Evolutionary conservation across 2,113 vertebrate species (phyloP), one percentile per base, ranked within the genome.

Genomic region (Hyla sarda): DNA sequence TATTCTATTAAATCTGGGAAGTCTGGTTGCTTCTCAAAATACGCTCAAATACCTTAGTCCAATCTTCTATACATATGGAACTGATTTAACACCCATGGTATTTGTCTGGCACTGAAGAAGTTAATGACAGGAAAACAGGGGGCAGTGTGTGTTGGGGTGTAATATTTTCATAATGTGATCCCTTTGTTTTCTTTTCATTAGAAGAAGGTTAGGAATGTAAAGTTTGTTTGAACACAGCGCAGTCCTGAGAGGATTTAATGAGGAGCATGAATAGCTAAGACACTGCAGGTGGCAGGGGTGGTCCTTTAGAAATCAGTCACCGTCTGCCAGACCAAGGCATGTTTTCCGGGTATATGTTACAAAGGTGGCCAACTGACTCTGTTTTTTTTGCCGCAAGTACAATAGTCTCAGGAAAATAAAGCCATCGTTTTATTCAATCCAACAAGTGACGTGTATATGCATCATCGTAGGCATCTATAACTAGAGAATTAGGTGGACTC

Each of bases 131-230:
- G 54, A 74, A 81, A 87, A 72, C 67, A 79, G 48, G 74, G 74
- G 58, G 75, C 32, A 81, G 65, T 60, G 85, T 73, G 84, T 87
- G 85, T 87, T 74, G 85, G 78, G 85, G 85, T 87, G 85, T 82
- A 87, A 87, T 87, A 87, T 87, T 87, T 87, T 87, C 65, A 74
- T 87, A 79, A 87, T 74, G 67, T 87, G 67, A 82, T 45, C 85
- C 78, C 25, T 60, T 87, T 87, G 85, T 87, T 87, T 87, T 87
- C 85, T 87, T 87, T 87, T 87, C 78, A 87, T 87, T 87, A 86
- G 67, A 71, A 50, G 69, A 60, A 60, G 78, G 67, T 65, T 69
- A 74, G 85, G 85, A 87, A 87, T 87, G 85, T 82, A 87, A 87
- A 87, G 85, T 87, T 87, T 87, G 85, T 87, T 87, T 87, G 85